Percentiles rank a stretch among this genome's conserved stretches.
phyloP scores from a whole-genome alignment of 2,888 invertebrate genomes.

The Taenaris catops region DNA sequence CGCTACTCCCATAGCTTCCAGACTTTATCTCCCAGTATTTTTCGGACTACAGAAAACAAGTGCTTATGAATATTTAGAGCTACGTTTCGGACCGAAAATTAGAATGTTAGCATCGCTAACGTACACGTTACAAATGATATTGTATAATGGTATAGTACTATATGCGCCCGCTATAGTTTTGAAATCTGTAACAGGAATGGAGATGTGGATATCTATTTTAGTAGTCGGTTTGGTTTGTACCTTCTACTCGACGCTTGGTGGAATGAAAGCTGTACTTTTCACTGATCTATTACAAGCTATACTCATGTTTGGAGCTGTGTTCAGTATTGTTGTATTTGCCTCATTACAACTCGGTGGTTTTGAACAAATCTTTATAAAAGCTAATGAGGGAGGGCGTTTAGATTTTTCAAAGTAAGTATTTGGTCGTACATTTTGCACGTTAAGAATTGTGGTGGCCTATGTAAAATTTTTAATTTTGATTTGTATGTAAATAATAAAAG shows the following conservation, averaged over 20 bases:
- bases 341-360: constrained; percentile 86
- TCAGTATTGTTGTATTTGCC: constrained; percentile 88
- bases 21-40: constrained; percentile 91
- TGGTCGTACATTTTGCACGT: too few species aligned
- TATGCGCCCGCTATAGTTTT: constrained; percentile 96
- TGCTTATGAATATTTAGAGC: constrained; percentile 95
- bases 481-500: too few species aligned
- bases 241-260: constrained; percentile 93
- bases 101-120: constrained; percentile 89
- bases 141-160: constrained; percentile 94
- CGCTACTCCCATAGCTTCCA: constrained; percentile 88
- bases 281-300: constrained; percentile 92
- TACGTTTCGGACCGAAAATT: constrained; percentile 88
- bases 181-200: constrained; percentile 90
- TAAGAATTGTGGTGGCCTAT: too few species aligned
- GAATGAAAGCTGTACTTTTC: constrained; percentile 94
- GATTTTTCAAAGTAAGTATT: constrained; percentile 82
- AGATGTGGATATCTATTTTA: constrained; percentile 85
- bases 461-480: too few species aligned
- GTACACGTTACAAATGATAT: constrained; percentile 93
- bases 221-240: constrained; percentile 89
- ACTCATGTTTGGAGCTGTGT: constrained; percentile 91
- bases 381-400: constrained; percentile 84
- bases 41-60: constrained; percentile 91
- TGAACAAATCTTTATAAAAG: constrained; percentile 84